Evolutionary conservation across 2,888 invertebrate genomes (phyloP), one percentile per base, ranked within the genome.

Genomic region (Mythimna albipuncta): DNA sequence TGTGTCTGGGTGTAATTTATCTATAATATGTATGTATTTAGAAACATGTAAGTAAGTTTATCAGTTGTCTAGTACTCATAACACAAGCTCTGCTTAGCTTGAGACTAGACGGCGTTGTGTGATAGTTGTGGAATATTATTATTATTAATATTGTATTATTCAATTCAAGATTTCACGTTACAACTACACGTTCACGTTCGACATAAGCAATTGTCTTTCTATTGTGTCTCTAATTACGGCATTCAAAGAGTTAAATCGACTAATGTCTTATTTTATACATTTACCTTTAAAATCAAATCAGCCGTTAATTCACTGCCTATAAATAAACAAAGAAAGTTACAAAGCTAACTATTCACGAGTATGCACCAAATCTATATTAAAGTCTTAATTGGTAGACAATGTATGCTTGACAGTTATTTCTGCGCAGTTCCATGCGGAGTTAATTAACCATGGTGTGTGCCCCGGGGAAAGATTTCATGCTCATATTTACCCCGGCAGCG

Each of bases 361-460:
- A 44, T 59, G 52, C 41, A 65, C 52, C 35, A 76, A 61, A 72
- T 75, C 64, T 75, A 69, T 84, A 73, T 75, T 75, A 55, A 59
- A 64, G 64, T 63, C 71, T 67, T 84, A 83, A 84, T 81, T 78
- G 57, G 54, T 61, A 66, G 55, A 72, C 70, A 79, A 79, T 55
- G 69, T 75, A 70, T 67, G 71, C 73, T 79, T 72, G 70, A 63
- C 73, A 85, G 73, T 83, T 75, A 84, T 83, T 75, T 71, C 69
- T 72, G 71, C 64, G 69, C 72, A 70, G 61, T 57, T 59, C 63
- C 41, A 59, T 59, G 52, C 50, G 57, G 50, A 67, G 61, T 77
- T 81, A 80, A 86, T 85, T 86, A 80, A 78, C 71, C 68, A 73
- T 69, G 69, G 73, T 77, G 59, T 63, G 64, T 59, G 64, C 72